Percentiles rank a stretch among this genome's conserved stretches.
Conservation (phyloP, 2,113 vertebrate genomes). For the Arvicanthis niloticus region DNA sequence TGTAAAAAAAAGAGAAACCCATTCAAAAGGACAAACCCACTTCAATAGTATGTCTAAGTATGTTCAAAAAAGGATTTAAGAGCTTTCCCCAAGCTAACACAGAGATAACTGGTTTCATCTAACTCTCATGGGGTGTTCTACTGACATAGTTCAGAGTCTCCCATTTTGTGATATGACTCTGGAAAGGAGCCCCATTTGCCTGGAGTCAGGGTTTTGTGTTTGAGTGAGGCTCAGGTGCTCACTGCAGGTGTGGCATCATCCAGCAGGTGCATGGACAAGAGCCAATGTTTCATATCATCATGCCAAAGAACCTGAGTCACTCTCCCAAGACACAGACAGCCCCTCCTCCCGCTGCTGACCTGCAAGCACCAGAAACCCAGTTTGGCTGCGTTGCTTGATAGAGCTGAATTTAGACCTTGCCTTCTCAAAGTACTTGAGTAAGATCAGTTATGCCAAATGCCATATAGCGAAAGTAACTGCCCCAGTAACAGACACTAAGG, state of each 20-base stretch:
- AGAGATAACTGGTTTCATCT: background rate
- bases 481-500: background rate
- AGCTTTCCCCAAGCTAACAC: background rate
- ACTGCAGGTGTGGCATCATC: slow-evolving; percentile 85
- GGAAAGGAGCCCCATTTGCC: slow-evolving; percentile 22
- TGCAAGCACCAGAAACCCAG: slow-evolving; percentile 45
- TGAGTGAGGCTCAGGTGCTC: slow-evolving; percentile 69
- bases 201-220: slow-evolving; percentile 51
- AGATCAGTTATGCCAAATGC: slow-evolving; percentile 45
- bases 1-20: slow-evolving; percentile 14
- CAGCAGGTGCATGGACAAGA: slow-evolving; percentile 87
- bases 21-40: slow-evolving; percentile 30
- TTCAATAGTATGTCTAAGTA: background rate
- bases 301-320: slow-evolving; percentile 86
- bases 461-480: background rate
- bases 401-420: slow-evolving; percentile 72
- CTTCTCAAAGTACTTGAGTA: slow-evolving; percentile 27
- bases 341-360: slow-evolving; percentile 80
- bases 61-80: slow-evolving; percentile 26
- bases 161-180: slow-evolving; percentile 20
- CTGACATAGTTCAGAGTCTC: slow-evolving; percentile 23
- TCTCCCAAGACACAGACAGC: slow-evolving; percentile 69
- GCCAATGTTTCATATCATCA: slow-evolving; percentile 87
- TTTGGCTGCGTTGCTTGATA: slow-evolving; percentile 47
- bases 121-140: background rate